Evolutionary conservation across 2,797 vertebrate genomes (phyloP).

Genomic region (Anniella stebbinsi): DNA sequence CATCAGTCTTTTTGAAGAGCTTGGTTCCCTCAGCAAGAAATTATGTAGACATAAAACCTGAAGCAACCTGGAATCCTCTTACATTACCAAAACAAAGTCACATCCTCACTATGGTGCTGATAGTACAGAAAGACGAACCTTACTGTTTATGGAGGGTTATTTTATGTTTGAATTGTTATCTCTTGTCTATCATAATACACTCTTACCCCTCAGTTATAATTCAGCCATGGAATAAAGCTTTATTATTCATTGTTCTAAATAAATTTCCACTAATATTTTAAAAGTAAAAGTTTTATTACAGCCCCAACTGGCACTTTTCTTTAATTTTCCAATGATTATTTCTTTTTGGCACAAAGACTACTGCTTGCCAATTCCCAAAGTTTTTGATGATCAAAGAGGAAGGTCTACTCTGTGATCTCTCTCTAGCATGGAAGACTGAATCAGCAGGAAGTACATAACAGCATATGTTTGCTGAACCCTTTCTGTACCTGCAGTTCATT

Average conservation of each 20-base stretch:
- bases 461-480: slow-evolving; percentile 53
- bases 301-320: slow-evolving; percentile 50
- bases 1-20: neutral
- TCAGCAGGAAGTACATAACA: slow-evolving; percentile 53
- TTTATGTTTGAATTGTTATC: neutral
- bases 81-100: neutral
- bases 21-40: neutral
- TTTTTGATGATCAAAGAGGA: slow-evolving; percentile 69
- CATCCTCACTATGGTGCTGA: neutral
- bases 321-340: slow-evolving; percentile 58
- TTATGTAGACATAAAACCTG: neutral
- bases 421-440: slow-evolving; percentile 58
- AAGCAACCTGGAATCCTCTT: neutral
- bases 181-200: neutral
- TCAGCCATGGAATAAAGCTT: neutral
- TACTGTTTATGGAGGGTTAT: neutral
- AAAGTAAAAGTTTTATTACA: slow-evolving; percentile 37
- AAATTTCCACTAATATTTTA: slow-evolving; percentile 3
- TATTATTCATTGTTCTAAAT: slow-evolving; percentile 16
- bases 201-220: slow-evolving; percentile 27
- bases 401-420: slow-evolving; percentile 55
- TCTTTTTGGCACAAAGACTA: slow-evolving; percentile 36
- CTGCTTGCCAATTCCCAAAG: slow-evolving; percentile 56
- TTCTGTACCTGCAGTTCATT: slow-evolving; percentile 15
- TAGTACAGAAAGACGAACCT: neutral